phyloP scores from a whole-genome alignment of 2,113 vertebrate species.

The Falco punctatus region DNA sequence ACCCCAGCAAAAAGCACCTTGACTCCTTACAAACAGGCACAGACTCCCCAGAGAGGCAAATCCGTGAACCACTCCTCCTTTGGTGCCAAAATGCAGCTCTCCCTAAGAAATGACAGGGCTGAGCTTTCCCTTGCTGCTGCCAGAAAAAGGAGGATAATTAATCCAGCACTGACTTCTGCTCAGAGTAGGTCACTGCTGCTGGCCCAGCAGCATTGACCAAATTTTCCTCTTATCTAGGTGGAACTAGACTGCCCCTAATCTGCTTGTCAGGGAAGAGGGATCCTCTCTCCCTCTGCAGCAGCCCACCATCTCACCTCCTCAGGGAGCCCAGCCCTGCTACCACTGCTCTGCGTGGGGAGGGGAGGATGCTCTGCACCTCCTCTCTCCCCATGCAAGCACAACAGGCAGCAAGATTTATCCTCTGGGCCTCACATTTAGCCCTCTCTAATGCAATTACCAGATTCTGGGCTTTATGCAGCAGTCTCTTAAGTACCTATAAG shows the following conservation, averaged over 20 bases:
- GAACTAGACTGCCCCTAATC: not conserved
- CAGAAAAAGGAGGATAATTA: not conserved
- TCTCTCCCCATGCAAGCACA: not conserved
- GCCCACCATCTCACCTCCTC: not conserved
- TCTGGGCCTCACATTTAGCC: not conserved
- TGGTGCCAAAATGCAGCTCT: not conserved
- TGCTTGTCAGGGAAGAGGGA: not conserved
- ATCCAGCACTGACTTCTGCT: not conserved
- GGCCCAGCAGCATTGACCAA: not conserved
- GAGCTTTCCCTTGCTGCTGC: not conserved
- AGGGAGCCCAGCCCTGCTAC: not conserved
- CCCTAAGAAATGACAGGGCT: not conserved
- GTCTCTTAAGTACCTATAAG: not conserved
- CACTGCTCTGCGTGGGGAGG: not conserved
- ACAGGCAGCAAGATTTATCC: not conserved
- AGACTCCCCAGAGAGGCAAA: not conserved
- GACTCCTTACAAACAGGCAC: not conserved
- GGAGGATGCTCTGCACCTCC: not conserved
- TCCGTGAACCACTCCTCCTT: not conserved
- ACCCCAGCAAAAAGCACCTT: not conserved
- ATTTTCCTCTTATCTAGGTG: not conserved
- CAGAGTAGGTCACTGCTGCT: not conserved
- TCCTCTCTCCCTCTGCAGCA: not conserved
- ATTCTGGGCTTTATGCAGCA: not conserved
- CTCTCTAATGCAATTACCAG: not conserved